Evolutionary conservation across 2,888 invertebrate genomes (phyloP).

Genomic region (Clunio marinus): DNA sequence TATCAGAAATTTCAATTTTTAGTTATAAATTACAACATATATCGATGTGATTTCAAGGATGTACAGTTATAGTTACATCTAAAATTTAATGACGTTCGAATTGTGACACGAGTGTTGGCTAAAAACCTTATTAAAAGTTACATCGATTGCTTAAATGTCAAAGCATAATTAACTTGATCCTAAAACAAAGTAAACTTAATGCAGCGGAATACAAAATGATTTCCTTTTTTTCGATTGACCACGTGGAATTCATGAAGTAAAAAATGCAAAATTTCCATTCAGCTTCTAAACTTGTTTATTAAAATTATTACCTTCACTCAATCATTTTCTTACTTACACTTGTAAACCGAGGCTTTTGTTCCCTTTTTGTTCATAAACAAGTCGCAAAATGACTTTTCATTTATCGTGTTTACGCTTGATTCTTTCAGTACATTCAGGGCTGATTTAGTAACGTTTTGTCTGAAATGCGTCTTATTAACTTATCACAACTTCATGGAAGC

Average conservation of each 20-base stretch:
- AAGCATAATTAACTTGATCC: too few species aligned
- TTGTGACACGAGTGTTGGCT: too few species aligned
- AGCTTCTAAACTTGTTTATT: background rate
- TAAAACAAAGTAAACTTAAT: too few species aligned
- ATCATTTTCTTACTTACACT: background rate
- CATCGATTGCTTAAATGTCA: too few species aligned
- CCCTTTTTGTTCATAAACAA: background rate
- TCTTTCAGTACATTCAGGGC: background rate
- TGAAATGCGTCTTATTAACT: background rate
- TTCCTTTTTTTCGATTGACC: background rate
- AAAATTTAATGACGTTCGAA: too few species aligned
- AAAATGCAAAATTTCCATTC: background rate
- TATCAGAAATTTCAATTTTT: too few species aligned
- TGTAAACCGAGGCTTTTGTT: background rate
- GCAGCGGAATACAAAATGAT: too few species aligned
- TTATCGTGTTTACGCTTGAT: background rate
- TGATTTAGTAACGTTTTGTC: background rate
- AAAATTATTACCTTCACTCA: background rate
- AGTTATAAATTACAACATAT: too few species aligned
- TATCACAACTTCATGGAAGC: background rate
- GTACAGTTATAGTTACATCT: too few species aligned
- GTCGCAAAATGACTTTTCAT: background rate
- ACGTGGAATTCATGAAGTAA: slow-evolving; percentile 12
- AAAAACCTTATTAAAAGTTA: too few species aligned
- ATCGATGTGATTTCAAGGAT: too few species aligned